Percentiles rank a stretch among this genome's conserved stretches.
Conservation (phyloP, 2,797 vertebrate species). For the Atherinosoma microstoma region DNA sequence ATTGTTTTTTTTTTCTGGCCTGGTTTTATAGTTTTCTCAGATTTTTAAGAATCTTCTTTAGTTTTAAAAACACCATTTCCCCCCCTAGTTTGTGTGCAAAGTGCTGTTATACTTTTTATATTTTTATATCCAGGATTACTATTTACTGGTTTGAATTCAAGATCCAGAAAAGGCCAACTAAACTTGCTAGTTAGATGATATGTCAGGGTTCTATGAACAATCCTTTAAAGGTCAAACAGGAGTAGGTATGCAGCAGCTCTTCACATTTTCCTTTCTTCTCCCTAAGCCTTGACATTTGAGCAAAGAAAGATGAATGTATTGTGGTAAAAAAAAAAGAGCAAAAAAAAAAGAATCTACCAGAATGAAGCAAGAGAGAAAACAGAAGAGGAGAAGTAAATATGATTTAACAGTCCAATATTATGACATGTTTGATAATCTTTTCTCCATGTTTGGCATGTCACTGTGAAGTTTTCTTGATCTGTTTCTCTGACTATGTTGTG, state of each 20-base stretch:
- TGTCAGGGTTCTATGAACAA: slow-evolving; percentile 48
- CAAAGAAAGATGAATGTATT: slow-evolving; percentile 41
- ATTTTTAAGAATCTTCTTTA: neutral
- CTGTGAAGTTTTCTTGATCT: neutral
- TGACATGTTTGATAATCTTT: slow-evolving; percentile 22
- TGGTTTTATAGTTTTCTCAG: too few species aligned
- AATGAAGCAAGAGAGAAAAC: slow-evolving; percentile 8
- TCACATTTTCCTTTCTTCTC: slow-evolving; percentile 49
- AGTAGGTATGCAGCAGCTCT: slow-evolving; percentile 38
- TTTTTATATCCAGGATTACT: neutral
- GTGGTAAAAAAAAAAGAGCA: slow-evolving; percentile 9
- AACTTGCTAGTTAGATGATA: slow-evolving; percentile 2
- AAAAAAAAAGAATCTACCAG: slow-evolving; percentile 8
- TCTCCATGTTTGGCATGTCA: slow-evolving; percentile 1
- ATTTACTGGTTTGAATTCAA: neutral
- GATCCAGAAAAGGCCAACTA: neutral
- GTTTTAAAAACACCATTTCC: neutral
- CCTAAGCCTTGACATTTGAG: slow-evolving; percentile 55
- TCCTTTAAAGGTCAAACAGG: slow-evolving; percentile 64
- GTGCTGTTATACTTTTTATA: neutral
- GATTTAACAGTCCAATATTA: neutral
- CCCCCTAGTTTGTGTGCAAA: neutral
- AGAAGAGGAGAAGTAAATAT: slow-evolving; percentile 5
- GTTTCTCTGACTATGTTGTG: neutral
- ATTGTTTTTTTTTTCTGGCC: too few species aligned